These are phyloP conservation scores for Sphecodes monilicornis DNA, from an alignment of 2,888 invertebrate species.

Conservation along the genomic window DNA sequence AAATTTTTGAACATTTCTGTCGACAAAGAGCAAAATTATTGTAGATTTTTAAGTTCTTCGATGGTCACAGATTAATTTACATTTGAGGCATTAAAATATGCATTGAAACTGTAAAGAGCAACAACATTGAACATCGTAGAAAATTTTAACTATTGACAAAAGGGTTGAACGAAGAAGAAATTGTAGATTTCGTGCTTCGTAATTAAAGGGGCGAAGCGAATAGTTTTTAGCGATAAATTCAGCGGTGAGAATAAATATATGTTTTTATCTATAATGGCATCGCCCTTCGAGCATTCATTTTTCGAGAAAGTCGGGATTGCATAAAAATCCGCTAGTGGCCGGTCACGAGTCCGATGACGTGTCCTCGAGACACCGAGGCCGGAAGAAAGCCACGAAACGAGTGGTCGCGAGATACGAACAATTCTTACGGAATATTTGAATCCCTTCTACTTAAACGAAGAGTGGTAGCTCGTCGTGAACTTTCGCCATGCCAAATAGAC, in stretches of 20 bases:
- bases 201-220: not conserved
- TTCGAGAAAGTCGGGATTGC: constrained; percentile 7
- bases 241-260: not conserved
- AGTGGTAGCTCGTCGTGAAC: not conserved
- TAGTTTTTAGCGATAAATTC: not conserved
- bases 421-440: not conserved
- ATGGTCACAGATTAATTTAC: no score
- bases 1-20: not conserved
- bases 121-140: not conserved
- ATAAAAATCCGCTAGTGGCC: constrained; percentile 6
- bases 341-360: not conserved
- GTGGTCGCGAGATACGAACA: not conserved
- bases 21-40: no score
- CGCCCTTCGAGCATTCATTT: not conserved
- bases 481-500: not conserved
- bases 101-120: not conserved
- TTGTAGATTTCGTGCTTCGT: no score
- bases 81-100: no score
- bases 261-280: not conserved
- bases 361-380: constrained; percentile 1
- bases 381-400: not conserved
- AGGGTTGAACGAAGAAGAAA: not conserved
- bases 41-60: no score
- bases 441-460: not conserved
- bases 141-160: no score